Conservation (phyloP, 1,140 invertebrate species). For the Lasaia peninsularis region DNA sequence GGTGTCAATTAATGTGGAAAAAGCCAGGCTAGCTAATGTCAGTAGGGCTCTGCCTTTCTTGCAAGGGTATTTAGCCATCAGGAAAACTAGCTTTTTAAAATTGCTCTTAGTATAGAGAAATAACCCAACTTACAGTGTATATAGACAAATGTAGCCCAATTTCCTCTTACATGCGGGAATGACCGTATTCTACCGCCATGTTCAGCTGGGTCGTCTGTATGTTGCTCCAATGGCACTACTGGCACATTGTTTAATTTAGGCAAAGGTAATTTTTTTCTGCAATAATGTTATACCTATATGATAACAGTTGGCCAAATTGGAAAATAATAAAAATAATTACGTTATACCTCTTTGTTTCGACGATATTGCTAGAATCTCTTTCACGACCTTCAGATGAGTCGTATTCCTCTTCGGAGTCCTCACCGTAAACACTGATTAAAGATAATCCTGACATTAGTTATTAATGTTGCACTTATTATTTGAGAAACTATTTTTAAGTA, state of each 20-base stretch:
- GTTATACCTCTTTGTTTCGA: background rate
- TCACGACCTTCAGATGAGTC: background rate
- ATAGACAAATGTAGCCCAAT: conserved; percentile 88
- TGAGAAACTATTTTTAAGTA: background rate
- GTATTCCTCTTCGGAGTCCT: conserved; percentile 36
- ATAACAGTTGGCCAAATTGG: background rate
- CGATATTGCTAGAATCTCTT: background rate
- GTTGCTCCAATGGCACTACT: conserved; percentile 35
- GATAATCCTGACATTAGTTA: conserved; percentile 43
- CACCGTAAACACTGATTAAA: conserved; percentile 45
- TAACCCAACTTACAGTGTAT: conserved; percentile 80
- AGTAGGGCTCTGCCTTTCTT: too few species aligned
- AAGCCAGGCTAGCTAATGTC: too few species aligned
- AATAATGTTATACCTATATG: conserved; percentile 20
- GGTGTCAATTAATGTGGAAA: too few species aligned
- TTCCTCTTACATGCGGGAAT: conserved; percentile 88
- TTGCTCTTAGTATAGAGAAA: too few species aligned
- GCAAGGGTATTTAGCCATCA: too few species aligned
- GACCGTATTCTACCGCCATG: conserved; percentile 82
- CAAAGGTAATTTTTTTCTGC: conserved; percentile 45
- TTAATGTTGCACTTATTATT: background rate
- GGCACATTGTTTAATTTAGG: conserved; percentile 48
- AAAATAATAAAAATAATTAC: background rate
- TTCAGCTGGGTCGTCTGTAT: conserved; percentile 78
- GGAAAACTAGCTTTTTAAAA: too few species aligned